phyloP scores from a whole-genome alignment of 1,140 invertebrate species.

The Triops cancriformis region DNA sequence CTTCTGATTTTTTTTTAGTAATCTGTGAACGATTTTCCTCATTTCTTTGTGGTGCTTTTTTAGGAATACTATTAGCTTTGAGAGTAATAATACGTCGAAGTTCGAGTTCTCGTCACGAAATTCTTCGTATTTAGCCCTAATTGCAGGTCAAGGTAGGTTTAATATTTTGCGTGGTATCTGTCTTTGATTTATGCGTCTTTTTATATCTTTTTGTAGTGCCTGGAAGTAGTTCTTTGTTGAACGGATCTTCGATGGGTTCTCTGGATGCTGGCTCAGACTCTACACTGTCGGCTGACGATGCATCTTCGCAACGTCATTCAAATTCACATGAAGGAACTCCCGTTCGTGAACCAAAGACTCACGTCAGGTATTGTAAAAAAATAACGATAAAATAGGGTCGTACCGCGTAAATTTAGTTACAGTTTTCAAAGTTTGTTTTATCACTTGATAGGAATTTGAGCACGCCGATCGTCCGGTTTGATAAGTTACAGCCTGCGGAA shows the following conservation, averaged over 20 bases:
- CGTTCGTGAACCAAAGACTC: not conserved
- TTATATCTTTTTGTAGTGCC: conserved; percentile 14
- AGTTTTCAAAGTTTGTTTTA: not conserved
- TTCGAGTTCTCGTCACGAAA: conserved; percentile 46
- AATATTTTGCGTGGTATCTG: conserved; percentile 8
- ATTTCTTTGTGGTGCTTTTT: not conserved
- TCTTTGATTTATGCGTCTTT: not conserved
- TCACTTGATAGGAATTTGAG: not conserved
- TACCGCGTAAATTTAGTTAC: conserved; percentile 17
- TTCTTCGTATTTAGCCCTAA: conserved; percentile 64
- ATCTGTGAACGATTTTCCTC: too few relatives aligned
- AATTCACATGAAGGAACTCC: conserved; percentile 7
- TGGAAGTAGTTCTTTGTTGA: conserved; percentile 21
- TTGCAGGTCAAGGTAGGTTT: conserved; percentile 59
- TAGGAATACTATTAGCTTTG: conserved; percentile 28
- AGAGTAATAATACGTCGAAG: conserved; percentile 20
- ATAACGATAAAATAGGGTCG: conserved; percentile 30
- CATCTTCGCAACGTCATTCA: conserved; percentile 40
- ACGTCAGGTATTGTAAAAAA: not conserved
- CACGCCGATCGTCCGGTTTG: conserved; percentile 46
- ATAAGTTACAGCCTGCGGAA: conserved; percentile 66
- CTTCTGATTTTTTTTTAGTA: too few relatives aligned
- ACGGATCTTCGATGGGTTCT: conserved; percentile 27
- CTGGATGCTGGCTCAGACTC: conserved; percentile 31
- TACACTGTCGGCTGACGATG: conserved; percentile 47